Percentiles rank a stretch among this genome's conserved stretches.
phyloP scores from a whole-genome alignment of 1,140 invertebrate species.

The Drosophila prosaltans region DNA sequence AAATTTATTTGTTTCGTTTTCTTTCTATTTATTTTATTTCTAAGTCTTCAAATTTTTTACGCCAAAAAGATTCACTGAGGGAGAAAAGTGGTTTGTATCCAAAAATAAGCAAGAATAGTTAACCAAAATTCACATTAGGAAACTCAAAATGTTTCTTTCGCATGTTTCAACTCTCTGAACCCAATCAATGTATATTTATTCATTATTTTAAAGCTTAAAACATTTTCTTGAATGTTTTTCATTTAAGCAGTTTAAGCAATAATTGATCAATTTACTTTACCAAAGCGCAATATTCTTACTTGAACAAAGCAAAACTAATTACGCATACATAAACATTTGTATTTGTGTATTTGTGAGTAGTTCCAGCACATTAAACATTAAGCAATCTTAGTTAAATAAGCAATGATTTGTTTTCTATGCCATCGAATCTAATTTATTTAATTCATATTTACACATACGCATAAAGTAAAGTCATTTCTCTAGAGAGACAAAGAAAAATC shows the following conservation, averaged over 20 bases:
- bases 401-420: slow-evolving; percentile 32
- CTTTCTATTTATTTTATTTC: too few relatives aligned
- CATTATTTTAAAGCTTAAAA: too few relatives aligned
- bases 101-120: too few relatives aligned
- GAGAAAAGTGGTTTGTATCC: too few relatives aligned
- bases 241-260: not conserved
- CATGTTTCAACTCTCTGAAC: too few relatives aligned
- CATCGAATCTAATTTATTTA: slow-evolving; percentile 61
- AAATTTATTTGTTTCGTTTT: too few relatives aligned
- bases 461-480: not conserved
- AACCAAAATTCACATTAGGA: too few relatives aligned
- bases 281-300: not conserved
- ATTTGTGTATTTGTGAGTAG: not conserved
- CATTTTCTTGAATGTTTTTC: too few relatives aligned
- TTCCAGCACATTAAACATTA: slow-evolving; percentile 42
- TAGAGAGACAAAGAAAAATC: not conserved
- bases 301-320: not conserved
- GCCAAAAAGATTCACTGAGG: too few relatives aligned
- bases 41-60: too few relatives aligned
- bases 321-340: not conserved
- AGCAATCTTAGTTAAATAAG: slow-evolving; percentile 49
- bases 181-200: too few relatives aligned
- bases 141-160: too few relatives aligned
- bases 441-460: slow-evolving; percentile 43
- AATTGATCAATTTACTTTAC: not conserved